These are phyloP conservation scores for Chymomyza amoena DNA, from an alignment of 2,888 invertebrate species.

Conservation along the genomic window DNA sequence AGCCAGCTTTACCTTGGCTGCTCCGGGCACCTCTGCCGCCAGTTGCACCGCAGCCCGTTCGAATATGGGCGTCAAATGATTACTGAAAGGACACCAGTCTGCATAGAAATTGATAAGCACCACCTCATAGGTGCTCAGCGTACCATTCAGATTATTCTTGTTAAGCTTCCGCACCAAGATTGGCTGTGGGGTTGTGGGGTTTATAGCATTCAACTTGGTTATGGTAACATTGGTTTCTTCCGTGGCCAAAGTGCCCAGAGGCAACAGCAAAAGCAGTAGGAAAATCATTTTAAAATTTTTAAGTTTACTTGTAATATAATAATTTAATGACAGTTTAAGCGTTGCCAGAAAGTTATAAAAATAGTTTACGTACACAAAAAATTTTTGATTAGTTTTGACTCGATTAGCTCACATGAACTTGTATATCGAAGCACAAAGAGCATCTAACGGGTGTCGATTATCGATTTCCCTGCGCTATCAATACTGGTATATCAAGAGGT, in stretches of 20 bases:
- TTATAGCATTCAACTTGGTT: neutral
- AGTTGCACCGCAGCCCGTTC: slow-evolving; percentile 34
- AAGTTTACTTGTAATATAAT: neutral
- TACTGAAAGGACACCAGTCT: slow-evolving; percentile 55
- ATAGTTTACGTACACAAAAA: too few species aligned
- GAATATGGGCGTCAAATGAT: slow-evolving; percentile 36
- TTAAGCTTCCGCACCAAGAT: slow-evolving; percentile 32
- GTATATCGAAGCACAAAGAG: too few species aligned
- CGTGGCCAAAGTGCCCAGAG: neutral
- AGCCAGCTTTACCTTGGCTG: slow-evolving; percentile 29
- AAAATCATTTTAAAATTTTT: slow-evolving; percentile 6
- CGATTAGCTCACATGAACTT: too few species aligned
- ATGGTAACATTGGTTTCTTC: neutral
- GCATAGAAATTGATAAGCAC: slow-evolving; percentile 57
- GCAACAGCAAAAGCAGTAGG: neutral
- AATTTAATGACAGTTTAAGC: neutral
- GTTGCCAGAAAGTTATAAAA: neutral
- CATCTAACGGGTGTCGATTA: too few species aligned
- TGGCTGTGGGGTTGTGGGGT: neutral
- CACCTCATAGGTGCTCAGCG: slow-evolving; percentile 36
- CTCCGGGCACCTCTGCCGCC: slow-evolving; percentile 10
- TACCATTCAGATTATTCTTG: slow-evolving; percentile 31
- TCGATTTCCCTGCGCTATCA: too few species aligned
- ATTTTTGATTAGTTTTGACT: too few species aligned
- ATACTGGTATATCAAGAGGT: too few species aligned